Evolutionary conservation across 1,140 invertebrate species (phyloP), one percentile per base, ranked within the genome.

Genomic region (Ostrea edulis): DNA sequence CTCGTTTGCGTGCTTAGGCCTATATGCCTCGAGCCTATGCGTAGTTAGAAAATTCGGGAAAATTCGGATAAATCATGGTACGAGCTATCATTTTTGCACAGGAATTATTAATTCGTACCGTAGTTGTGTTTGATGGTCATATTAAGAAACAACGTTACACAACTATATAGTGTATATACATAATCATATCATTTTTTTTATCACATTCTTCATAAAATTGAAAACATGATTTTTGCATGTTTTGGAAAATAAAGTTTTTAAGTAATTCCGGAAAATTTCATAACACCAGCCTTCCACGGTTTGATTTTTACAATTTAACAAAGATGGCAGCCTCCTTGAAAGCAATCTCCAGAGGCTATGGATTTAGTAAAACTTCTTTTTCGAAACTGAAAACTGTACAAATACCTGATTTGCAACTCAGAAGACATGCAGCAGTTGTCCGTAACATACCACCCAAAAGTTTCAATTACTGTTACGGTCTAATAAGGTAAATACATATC

Each of bases 281-380:
- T 77, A 77, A 77, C 29, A n/a, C 17, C 35, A 44, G 5, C 35
- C 35, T 9, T 77, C 11, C 25, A 14, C 14, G 29, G 29, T 77
- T 77, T 77, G 14, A 25, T 25, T 77, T 35, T 17, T 77, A 77
- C 0, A 11, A 29, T 29, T 29, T 35, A 35, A 29, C 22, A 77
- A n/a, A 77, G 68, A 77, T 77, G 68, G 68, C 68, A 77, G 68
- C 68, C 68, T 77, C 68, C 68, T 77, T 77, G 68, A 77, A 25
- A 77, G 12, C 29, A 77, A 77, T 77, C 29, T 17, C 68, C 22
- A 77, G 25, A 77, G 68, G 68, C 68, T 77, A 25, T 77, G 25
- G 25, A 29, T 35, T 77, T 77, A 25, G 68, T 77, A 77, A 25
- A 77, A 29, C 29, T 29, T 77, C 25, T 22, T 29, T 35, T 77